Evolutionary conservation across 2,797 vertebrate species (phyloP).

Genomic region (Hipposideros larvatus): DNA sequence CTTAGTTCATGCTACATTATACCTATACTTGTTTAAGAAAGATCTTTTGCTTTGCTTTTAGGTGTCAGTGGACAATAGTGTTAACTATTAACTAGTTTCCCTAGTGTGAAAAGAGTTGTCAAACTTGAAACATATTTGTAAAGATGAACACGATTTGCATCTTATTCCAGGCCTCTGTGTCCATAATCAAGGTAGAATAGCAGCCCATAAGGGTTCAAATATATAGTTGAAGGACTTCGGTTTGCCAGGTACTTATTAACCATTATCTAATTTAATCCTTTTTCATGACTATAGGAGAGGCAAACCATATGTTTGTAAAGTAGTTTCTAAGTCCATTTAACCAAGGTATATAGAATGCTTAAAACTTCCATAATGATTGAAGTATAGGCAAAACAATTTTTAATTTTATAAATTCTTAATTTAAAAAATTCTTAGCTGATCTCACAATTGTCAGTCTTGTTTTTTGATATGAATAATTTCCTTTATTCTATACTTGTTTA

Average conservation of each 20-base stretch:
- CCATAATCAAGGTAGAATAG: conserved; percentile 14
- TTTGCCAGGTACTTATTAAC: conserved; percentile 48
- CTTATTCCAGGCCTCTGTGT: conserved; percentile 10
- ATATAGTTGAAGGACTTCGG: conserved; percentile 20
- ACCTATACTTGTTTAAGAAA: conserved; percentile 27
- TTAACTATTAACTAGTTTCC: conserved; percentile 16
- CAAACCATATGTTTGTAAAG: background rate
- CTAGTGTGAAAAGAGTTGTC: conserved; percentile 31
- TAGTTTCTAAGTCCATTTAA: conserved; percentile 40
- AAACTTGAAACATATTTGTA: conserved; percentile 47
- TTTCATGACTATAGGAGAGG: background rate
- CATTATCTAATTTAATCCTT: conserved; percentile 16
- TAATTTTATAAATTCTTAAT: conserved; percentile 22
- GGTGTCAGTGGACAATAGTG: background rate
- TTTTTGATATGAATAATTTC: conserved; percentile 1
- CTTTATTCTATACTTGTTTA: background rate
- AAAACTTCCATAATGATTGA: background rate
- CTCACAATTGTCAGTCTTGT: background rate
- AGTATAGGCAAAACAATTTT: conserved; percentile 30
- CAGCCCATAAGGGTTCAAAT: background rate
- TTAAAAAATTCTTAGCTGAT: background rate
- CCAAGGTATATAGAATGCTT: background rate
- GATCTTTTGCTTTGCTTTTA: conserved; percentile 59
- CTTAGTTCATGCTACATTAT: conserved; percentile 28
- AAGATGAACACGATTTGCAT: conserved; percentile 60